phyloP scores from a whole-genome alignment of 2,888 invertebrate species.

The Ditula angustiorana region DNA sequence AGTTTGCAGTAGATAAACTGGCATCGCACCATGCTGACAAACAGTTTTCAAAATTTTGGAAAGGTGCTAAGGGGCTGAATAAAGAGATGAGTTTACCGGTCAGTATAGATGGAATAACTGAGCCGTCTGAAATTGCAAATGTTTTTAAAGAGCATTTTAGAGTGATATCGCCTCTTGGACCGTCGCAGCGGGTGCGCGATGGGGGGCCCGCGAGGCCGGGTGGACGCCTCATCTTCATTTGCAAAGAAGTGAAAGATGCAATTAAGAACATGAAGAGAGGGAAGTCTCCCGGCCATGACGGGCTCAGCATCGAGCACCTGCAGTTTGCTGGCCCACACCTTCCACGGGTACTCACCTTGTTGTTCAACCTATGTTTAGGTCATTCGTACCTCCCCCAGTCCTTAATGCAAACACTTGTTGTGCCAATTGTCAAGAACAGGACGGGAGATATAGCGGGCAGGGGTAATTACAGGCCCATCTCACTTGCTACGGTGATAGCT shows the following conservation, averaged over 20 bases:
- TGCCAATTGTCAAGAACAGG: neutral
- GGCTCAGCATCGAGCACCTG: neutral
- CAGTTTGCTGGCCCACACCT: neutral
- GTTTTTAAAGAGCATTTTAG: neutral
- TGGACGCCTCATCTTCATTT: neutral
- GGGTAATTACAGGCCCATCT: neutral
- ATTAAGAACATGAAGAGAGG: neutral
- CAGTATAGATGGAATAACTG: neutral
- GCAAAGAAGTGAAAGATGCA: neutral
- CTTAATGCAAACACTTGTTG: neutral
- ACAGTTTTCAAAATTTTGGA: neutral
- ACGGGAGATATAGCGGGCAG: neutral
- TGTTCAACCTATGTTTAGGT: neutral
- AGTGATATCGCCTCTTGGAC: neutral
- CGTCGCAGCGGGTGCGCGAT: neutral
- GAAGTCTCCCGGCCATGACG: neutral
- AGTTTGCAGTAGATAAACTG: neutral
- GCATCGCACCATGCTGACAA: neutral
- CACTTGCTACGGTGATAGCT: neutral
- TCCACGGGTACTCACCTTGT: neutral
- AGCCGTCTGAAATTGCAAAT: neutral
- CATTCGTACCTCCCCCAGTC: neutral
- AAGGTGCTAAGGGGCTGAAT: neutral
- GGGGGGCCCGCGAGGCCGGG: neutral
- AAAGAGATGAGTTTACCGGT: neutral